Percentiles rank a stretch among this genome's conserved stretches.
These are phyloP conservation scores for Pachycephala philippinensis DNA, from an alignment of 2,113 vertebrate genomes.

Conservation along the genomic window DNA sequence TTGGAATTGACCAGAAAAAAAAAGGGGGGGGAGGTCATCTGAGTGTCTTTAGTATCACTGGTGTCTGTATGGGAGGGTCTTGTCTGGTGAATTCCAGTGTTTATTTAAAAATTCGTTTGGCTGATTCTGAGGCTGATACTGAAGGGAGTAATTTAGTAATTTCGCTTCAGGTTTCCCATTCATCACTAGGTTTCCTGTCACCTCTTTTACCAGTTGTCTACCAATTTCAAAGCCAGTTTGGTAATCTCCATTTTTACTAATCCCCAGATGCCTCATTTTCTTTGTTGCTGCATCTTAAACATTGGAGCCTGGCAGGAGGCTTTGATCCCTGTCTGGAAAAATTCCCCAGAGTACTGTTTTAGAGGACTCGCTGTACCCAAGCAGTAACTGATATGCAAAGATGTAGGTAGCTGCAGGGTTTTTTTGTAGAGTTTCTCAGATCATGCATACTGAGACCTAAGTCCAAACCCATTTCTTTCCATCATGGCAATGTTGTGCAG, in stretches of 20 bases:
- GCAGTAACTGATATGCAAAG: neutral
- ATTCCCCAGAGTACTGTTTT: neutral
- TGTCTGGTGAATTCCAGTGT: neutral
- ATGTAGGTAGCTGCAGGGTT: neutral
- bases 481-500: neutral
- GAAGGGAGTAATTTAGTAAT: neutral
- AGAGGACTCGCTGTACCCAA: neutral
- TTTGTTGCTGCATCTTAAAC: neutral
- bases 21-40: neutral
- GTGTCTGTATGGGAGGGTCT: neutral
- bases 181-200: neutral
- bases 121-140: neutral
- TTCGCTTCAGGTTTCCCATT: neutral
- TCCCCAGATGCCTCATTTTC: neutral
- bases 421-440: neutral
- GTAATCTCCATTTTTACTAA: neutral
- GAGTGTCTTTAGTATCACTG: neutral
- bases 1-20: neutral
- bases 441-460: fast-evolving
- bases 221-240: neutral
- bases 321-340: neutral
- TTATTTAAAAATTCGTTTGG: neutral
- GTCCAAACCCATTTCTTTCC: neutral
- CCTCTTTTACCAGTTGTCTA: neutral
- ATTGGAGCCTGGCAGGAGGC: neutral